Evolutionary conservation across 2,888 invertebrate species (phyloP), one percentile per base, ranked within the genome.

Genomic region (Poecilobothrus nobilitatus): DNA sequence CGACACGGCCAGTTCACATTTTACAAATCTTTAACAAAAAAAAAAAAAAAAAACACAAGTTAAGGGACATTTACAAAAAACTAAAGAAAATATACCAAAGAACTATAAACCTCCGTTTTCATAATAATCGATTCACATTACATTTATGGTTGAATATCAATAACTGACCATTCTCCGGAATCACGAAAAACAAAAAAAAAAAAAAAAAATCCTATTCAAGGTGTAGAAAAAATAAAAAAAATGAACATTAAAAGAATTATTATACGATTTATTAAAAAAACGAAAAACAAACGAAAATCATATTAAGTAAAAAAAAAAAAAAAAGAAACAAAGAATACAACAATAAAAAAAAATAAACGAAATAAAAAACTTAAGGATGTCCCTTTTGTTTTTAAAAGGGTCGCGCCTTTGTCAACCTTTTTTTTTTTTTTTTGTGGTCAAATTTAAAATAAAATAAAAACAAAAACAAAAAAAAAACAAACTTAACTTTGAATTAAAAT

Each of bases 401-500:
- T 63, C 63, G 63, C 63, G 63, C 63, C 63, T 63, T 53, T 63
- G 63, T 63, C 63, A 63, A 27, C 63, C 53, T 53, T 18, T 53
- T 53, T 53, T 53, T 53, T 8, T 53, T 53, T 18, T 53, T 53
- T 53, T 53, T 53, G 53, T 53, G 53, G 53, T 53, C 27, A 22
- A 63, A 18, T 63, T 12, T 27, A 63, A 62, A 62, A 8, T 9
- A 22, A 62, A 8, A 37, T 2, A 21, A 10, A 27, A 63, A 63
- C 63, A 18, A 63, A 63, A 12, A 15, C 12, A 27, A 63, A 63
- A 27, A 27, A 53, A 18, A 44, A 15, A 44, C 6, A 15, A 18
- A 53, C 6, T 18, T 18, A 53, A 6, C 9, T 53, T 53, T 53
- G n/a, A 53, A 53, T 53, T 53, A 53, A 53, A 53, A 53, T 53